phyloP scores from a whole-genome alignment of 2,113 vertebrate genomes.

The Limanda limanda region DNA sequence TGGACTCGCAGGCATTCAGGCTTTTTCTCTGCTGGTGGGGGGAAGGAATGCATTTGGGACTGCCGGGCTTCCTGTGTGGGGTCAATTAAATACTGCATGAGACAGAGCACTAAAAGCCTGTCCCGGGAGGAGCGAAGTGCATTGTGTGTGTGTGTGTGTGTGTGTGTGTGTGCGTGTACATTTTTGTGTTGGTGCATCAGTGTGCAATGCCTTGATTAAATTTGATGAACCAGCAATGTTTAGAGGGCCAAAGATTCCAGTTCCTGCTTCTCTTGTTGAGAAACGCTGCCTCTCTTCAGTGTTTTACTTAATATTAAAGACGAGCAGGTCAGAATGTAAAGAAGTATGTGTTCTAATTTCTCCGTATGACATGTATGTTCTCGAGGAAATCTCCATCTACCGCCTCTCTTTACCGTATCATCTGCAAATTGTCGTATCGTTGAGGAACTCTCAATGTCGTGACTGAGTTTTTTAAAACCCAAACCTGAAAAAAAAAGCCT shows the following conservation, averaged over 20 bases:
- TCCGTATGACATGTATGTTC: not conserved
- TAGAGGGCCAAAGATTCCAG: conserved; percentile 55
- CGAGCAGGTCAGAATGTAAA: not conserved
- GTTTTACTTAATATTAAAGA: conserved; percentile 9
- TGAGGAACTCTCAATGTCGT: not conserved
- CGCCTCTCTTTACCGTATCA: not conserved
- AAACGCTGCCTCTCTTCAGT: conserved; percentile 3
- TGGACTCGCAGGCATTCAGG: conserved; percentile 55
- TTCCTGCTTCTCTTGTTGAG: conserved; percentile 46
- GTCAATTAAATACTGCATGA: conserved; percentile 89
- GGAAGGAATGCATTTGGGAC: conserved; percentile 82
- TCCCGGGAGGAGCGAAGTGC: conserved; percentile 81
- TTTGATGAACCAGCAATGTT: conserved; percentile 82
- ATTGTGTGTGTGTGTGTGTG: conserved; percentile 62
- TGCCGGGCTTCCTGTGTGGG: conserved; percentile 84
- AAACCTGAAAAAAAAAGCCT: not conserved
- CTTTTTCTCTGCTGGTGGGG: conserved; percentile 64
- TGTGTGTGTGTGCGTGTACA: conserved; percentile 47
- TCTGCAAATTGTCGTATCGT: not conserved
- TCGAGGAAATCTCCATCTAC: conserved; percentile 13
- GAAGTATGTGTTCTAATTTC: no score
- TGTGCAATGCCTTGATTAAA: conserved; percentile 81
- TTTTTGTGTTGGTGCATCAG: conserved; percentile 67
- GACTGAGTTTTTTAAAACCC: not conserved
- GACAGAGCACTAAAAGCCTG: conserved; percentile 87